A percentile compares a stretch with the other conserved stretches of the same genome.
Evolutionary conservation across 2,113 vertebrate species (phyloP).

Genomic region (Hipposideros armiger): DNA sequence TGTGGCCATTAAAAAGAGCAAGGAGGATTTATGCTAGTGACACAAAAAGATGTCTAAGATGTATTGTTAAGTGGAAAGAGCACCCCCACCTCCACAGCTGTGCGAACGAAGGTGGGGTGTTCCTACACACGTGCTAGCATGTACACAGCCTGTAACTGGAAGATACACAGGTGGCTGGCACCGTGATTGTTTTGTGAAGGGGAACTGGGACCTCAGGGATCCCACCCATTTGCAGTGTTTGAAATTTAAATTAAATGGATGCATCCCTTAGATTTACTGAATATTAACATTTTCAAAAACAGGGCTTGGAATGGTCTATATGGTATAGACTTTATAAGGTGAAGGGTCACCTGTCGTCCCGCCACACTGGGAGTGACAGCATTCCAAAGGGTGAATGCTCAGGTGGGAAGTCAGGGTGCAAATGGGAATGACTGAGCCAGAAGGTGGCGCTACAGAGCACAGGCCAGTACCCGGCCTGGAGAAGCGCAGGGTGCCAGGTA

Average conservation of each 20-base stretch:
- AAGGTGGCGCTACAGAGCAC: not conserved
- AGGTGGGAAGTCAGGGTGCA: not conserved
- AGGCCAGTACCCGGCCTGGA: not conserved
- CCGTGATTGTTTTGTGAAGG: not conserved
- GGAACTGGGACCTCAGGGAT: not conserved
- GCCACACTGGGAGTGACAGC: not conserved
- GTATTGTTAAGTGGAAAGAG: not conserved
- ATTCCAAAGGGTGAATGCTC: not conserved
- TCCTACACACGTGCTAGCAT: fast-evolving
- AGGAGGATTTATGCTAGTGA: not conserved
- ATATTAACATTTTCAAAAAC: not conserved
- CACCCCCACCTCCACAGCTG: not conserved
- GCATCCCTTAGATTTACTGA: not conserved
- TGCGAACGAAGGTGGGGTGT: no score
- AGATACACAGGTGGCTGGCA: not conserved
- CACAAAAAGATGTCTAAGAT: not conserved
- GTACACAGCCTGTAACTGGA: not conserved
- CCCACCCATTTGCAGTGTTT: not conserved
- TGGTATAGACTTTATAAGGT: not conserved
- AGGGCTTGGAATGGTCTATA: not conserved
- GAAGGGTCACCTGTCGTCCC: not conserved
- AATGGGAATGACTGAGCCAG: not conserved
- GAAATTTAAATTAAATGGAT: not conserved
- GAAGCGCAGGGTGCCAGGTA: fast-evolving
- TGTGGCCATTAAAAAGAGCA: not conserved